Conservation (phyloP, 2,888 invertebrate genomes). For the Dyspetes luteomarginatus region DNA sequence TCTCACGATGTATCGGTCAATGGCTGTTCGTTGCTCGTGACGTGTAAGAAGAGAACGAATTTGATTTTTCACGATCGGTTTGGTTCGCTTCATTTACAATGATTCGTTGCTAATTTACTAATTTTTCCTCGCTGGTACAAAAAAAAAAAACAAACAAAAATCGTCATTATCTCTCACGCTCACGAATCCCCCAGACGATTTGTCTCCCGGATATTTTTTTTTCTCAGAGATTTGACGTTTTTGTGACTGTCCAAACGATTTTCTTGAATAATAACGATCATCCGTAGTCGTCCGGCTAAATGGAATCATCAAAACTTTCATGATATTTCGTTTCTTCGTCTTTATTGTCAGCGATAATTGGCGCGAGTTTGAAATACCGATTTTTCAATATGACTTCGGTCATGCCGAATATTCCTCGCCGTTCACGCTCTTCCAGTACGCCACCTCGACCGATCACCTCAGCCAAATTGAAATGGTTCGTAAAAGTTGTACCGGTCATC, state of each 20-base stretch:
- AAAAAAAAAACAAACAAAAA: background rate
- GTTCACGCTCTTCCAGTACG: conserved; percentile 36
- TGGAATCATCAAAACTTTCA: background rate
- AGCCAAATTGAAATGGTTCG: conserved; percentile 42
- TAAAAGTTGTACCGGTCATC: background rate
- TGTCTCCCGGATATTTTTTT: no score
- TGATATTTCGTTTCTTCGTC: background rate
- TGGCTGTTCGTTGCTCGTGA: conserved; percentile 45
- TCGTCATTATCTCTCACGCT: background rate
- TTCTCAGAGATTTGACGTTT: conserved; percentile 29
- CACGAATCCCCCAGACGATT: no score
- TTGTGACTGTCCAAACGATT: conserved; percentile 10
- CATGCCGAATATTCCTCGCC: conserved; percentile 20
- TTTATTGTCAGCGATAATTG: background rate
- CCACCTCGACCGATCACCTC: conserved; percentile 37
- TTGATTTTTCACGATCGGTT: conserved; percentile 33
- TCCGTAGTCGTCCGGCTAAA: background rate
- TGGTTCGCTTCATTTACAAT: conserved; percentile 21
- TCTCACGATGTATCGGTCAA: conserved; percentile 50
- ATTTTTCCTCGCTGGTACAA: background rate
- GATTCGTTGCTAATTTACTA: conserved; percentile 16
- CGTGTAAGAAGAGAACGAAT: conserved; percentile 33
- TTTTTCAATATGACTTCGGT: conserved; percentile 35
- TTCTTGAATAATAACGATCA: background rate
- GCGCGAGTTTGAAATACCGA: background rate